Base-by-base conservation (phyloP, 2,888 invertebrate genomes). In the Calameuta pallipes region DNA sequence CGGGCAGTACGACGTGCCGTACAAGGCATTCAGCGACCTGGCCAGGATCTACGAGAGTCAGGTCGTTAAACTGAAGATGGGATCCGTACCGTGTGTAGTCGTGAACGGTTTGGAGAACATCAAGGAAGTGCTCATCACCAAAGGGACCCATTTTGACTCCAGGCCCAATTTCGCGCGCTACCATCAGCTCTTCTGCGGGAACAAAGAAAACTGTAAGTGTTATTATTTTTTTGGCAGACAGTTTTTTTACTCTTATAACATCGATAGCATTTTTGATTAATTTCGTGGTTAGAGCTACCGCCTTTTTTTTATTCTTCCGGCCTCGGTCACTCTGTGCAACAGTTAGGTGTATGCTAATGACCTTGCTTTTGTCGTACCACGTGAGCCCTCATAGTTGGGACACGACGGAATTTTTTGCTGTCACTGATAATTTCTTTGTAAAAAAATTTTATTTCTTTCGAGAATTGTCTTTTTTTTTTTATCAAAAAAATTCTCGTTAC, bases 151-250 rank as follows among this genome's bases (percentile, higher is more conserved):
- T 81, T 95, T 95, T 85, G 94, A 94, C 84, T 93, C 94, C 81
- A 91, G 95, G 76, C 95, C 95, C 0, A 93, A 94, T 88, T 95
- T 95, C 87, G 87, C 92, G 77, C 92, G 95, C 81, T 95, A 94
- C 89, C 92, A 94, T 81, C 91, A 93, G 75, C 92, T 95, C 33
- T 95, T 95, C 90, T 92, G 93, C 78, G 95, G 94, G 70, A 93
- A 94, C 89, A 94, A 94, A 87, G 93, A 95, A 86, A 94, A 95
- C 88, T 95, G 95, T 95, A 92, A 95, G 95, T 93, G 82, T 31
- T 23, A 73, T 81, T 71, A 70, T 34, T 75, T 69, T 73, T 75
- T 75, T 80, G 78, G 79, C 84, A 12, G 3, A 12, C 36, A 36
- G 3, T 73, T 13, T 31, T 75, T 77, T 68, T 70, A 11, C 15